These are phyloP conservation scores for Helarctos malayanus DNA, from an alignment of 2,797 vertebrate species.

Conservation along the genomic window DNA sequence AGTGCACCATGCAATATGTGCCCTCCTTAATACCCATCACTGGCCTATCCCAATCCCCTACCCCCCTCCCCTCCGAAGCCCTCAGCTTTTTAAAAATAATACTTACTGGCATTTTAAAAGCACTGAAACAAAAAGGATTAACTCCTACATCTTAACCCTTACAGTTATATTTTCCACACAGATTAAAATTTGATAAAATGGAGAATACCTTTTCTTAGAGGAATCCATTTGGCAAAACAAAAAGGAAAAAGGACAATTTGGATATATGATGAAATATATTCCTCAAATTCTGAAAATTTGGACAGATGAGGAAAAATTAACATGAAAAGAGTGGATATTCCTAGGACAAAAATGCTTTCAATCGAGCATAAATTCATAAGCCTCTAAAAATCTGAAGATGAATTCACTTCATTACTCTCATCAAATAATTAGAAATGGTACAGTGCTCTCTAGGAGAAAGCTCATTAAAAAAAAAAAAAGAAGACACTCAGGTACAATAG, in stretches of 20 bases:
- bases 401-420: conserved; percentile 74
- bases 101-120: neutral
- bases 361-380: conserved; percentile 58
- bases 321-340: conserved; percentile 51
- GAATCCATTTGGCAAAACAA: neutral
- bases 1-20: no score
- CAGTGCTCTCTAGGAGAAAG: conserved; percentile 51
- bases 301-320: conserved; percentile 65
- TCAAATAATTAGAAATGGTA: conserved; percentile 77
- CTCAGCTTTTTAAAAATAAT: conserved; percentile 40
- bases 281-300: conserved; percentile 59
- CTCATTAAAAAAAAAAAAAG: neutral
- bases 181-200: conserved; percentile 6
- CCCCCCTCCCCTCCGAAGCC: no score
- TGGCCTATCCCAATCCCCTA: no score
- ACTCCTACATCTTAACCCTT: neutral
- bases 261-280: neutral
- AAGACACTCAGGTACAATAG: conserved; percentile 37
- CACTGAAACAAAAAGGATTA: neutral
- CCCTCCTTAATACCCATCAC: no score
- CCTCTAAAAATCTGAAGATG: conserved; percentile 71
- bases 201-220: neutral
- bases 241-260: neutral
- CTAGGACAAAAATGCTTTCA: conserved; percentile 63
- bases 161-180: conserved; percentile 35